phyloP scores from a whole-genome alignment of 2,888 invertebrate species.

The Phaedon cochleariae region DNA sequence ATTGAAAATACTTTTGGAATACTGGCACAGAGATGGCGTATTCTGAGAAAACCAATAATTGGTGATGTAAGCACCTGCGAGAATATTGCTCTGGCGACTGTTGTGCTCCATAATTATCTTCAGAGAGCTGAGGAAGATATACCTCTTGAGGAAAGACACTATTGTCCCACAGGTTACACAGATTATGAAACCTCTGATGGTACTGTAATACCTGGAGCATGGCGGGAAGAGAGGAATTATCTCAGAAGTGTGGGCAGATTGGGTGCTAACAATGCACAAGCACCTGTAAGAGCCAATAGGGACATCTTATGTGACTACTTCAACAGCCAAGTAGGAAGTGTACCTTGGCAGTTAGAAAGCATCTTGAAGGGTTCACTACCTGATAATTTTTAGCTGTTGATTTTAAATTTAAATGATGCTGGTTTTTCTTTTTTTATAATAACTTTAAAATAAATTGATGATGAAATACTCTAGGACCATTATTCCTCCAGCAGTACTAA shows the following conservation, averaged over 20 bases:
- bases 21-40: constrained; percentile 7
- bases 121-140: constrained; percentile 17
- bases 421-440: not conserved
- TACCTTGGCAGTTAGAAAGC: not conserved
- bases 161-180: constrained; percentile 13
- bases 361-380: not conserved
- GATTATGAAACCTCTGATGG: constrained; percentile 8
- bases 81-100: constrained; percentile 15
- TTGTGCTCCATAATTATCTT: constrained; percentile 39
- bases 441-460: no score
- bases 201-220: constrained; percentile 11
- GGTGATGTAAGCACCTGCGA: constrained; percentile 29
- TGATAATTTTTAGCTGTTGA: not conserved
- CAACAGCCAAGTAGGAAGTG: not conserved
- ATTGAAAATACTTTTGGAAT: constrained; percentile 13
- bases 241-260: constrained; percentile 4
- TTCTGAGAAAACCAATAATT: constrained; percentile 23
- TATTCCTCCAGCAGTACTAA: no score
- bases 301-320: constrained; percentile 5
- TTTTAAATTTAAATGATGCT: not conserved
- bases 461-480: no score
- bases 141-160: not conserved
- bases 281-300: not conserved
- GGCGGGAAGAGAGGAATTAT: constrained; percentile 25
- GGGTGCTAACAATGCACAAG: not conserved